Evolutionary conservation across 2,888 invertebrate species (phyloP).

Genomic region (Arctia plantaginis): DNA sequence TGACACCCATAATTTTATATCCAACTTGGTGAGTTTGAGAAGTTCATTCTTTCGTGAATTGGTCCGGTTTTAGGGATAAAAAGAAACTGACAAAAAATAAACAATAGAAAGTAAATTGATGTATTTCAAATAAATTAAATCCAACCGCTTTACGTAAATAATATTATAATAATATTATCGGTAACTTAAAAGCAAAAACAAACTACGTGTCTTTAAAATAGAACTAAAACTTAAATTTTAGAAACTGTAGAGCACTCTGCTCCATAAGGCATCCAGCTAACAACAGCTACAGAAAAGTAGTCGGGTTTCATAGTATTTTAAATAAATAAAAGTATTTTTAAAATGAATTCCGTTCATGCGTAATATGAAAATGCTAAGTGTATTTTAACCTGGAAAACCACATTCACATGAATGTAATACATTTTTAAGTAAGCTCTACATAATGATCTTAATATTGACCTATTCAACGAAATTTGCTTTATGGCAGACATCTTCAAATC

Average conservation of each 20-base stretch:
- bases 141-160: too few relatives aligned
- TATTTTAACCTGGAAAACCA: background rate
- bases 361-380: background rate
- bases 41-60: too few relatives aligned
- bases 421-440: background rate
- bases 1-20: background rate
- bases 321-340: background rate
- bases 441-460: background rate
- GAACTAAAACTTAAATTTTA: too few relatives aligned
- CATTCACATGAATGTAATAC: background rate
- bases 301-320: background rate
- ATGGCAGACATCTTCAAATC: background rate
- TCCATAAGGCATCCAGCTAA: too few relatives aligned
- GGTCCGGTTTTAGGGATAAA: too few relatives aligned
- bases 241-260: too few relatives aligned
- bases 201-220: background rate
- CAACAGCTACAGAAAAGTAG: background rate
- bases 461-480: background rate
- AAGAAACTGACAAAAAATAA: too few relatives aligned
- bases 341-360: background rate
- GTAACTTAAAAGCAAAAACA: background rate
- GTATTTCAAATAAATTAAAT: too few relatives aligned
- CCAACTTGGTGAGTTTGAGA: too few relatives aligned
- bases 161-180: too few relatives aligned
- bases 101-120: too few relatives aligned